Evolutionary conservation across 2,888 invertebrate genomes (phyloP).

Genomic region (Ramazzottius varieornatus): DNA sequence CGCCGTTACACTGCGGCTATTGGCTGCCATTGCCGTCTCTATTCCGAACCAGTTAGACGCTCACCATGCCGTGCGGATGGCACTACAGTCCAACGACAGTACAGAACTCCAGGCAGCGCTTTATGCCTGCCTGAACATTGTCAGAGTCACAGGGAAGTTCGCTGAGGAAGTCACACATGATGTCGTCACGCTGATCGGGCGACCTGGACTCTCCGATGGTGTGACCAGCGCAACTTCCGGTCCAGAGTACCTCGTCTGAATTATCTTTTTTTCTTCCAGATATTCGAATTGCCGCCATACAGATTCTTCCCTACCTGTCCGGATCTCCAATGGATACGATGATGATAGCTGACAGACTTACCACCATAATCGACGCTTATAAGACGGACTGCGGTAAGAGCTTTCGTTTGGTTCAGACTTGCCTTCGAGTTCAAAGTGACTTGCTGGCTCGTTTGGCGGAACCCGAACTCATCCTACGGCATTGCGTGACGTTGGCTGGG

Average conservation of each 20-base stretch:
- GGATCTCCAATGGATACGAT: background rate
- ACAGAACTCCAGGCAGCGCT: constrained; percentile 23
- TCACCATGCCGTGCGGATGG: constrained; percentile 21
- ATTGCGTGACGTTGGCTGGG: background rate
- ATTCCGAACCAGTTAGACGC: constrained; percentile 21
- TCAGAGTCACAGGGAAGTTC: constrained; percentile 21
- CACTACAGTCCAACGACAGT: constrained; percentile 21
- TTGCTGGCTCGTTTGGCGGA: background rate
- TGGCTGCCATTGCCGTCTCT: constrained; percentile 20
- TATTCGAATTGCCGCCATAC: background rate
- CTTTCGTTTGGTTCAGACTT: background rate
- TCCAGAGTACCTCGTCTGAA: too few species aligned
- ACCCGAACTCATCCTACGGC: background rate
- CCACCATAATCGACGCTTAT: background rate
- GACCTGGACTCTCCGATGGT: background rate
- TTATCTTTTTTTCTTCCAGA: background rate
- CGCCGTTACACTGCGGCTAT: constrained; percentile 20
- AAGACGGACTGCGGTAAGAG: background rate
- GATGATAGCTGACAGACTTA: background rate
- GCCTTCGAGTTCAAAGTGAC: background rate
- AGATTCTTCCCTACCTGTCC: background rate
- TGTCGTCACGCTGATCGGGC: constrained; percentile 19
- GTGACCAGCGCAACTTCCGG: too few species aligned
- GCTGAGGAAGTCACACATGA: constrained; percentile 19
- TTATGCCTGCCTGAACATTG: constrained; percentile 20